Conservation (phyloP, 2,888 invertebrate species). For the Morpho deidamia region DNA sequence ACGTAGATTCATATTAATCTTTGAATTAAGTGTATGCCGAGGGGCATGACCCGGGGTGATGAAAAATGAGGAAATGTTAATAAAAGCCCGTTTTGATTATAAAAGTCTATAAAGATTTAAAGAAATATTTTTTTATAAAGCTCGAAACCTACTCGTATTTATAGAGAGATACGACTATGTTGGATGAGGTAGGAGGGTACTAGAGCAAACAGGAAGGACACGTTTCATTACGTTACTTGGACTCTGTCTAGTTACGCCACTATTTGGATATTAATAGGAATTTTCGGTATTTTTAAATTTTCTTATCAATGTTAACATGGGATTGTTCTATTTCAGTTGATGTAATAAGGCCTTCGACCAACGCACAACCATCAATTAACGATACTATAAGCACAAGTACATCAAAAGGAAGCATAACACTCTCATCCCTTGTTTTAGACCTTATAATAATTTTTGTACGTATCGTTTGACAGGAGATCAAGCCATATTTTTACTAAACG, state of each 20-base stretch:
- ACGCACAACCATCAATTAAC: slow-evolving; percentile 52
- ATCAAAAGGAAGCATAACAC: slow-evolving; percentile 34
- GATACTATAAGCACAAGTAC: slow-evolving; percentile 47
- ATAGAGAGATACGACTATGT: neutral
- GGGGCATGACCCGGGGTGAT: too few relatives aligned
- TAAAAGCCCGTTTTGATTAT: too few relatives aligned
- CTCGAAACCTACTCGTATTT: too few relatives aligned
- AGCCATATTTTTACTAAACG: slow-evolving; percentile 43
- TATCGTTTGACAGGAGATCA: slow-evolving; percentile 43
- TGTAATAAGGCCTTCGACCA: slow-evolving; percentile 52
- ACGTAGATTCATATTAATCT: too few relatives aligned
- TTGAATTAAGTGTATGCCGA: too few relatives aligned
- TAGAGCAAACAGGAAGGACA: too few relatives aligned
- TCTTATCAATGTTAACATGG: neutral
- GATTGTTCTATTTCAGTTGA: slow-evolving; percentile 52
- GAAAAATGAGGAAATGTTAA: too few relatives aligned
- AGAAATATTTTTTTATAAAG: too few relatives aligned
- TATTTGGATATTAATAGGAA: too few relatives aligned
- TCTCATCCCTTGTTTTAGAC: slow-evolving; percentile 32
- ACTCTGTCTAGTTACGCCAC: too few relatives aligned
- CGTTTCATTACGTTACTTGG: too few relatives aligned
- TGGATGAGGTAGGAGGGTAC: neutral
- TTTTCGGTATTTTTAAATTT: neutral
- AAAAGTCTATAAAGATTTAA: too few relatives aligned
- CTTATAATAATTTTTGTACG: slow-evolving; percentile 37